These are phyloP conservation scores for Bujurquina vittata DNA, from an alignment of 2,113 vertebrate species.

Conservation along the genomic window DNA sequence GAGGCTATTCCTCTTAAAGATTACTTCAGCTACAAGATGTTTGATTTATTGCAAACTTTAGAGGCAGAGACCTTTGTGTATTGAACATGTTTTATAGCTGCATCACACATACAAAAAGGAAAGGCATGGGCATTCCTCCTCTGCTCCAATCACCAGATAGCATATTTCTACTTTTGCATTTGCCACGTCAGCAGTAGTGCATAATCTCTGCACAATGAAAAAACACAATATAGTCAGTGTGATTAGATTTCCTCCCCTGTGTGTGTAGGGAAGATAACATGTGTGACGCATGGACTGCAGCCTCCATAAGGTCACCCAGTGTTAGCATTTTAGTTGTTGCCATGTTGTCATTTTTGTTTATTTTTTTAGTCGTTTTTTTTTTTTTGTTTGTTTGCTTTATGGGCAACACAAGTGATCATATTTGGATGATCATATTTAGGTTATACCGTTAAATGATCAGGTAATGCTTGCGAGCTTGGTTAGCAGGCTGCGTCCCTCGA, in stretches of 20 bases:
- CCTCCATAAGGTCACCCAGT: background rate
- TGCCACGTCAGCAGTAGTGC: conserved; percentile 42
- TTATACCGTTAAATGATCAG: no score
- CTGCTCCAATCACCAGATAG: conserved; percentile 35
- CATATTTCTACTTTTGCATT: conserved; percentile 43
- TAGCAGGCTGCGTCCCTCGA: no score
- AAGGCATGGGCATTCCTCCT: conserved; percentile 34
- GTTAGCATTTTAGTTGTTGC: background rate
- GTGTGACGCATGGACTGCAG: no score
- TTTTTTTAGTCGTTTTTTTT: background rate
- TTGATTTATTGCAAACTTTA: conserved; percentile 42
- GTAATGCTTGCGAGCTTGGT: no score
- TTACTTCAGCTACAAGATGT: conserved; percentile 28
- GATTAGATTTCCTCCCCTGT: background rate
- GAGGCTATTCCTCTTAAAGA: conserved; percentile 52
- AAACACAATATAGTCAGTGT: background rate
- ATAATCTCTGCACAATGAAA: conserved; percentile 47
- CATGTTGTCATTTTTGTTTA: background rate
- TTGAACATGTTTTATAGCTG: conserved; percentile 62
- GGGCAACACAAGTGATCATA: background rate
- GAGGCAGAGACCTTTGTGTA: conserved; percentile 17
- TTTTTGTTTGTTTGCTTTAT: background rate
- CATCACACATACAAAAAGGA: conserved; percentile 42
- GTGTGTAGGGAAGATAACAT: background rate
- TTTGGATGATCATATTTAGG: no score